Conservation (phyloP, 2,888 invertebrate species). For the Myopa testacea region DNA sequence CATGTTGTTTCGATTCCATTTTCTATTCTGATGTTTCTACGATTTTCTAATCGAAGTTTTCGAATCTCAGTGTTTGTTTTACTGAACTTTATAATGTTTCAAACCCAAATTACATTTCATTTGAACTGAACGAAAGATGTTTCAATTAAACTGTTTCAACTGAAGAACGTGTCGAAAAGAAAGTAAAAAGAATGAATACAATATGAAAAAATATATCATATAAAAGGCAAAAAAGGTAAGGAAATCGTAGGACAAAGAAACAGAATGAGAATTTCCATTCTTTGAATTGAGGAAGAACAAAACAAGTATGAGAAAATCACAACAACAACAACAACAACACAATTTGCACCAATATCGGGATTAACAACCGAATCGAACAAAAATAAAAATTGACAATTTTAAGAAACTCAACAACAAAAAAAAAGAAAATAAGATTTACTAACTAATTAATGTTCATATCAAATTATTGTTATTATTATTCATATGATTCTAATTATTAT, state of each 20-base stretch:
- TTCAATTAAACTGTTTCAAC: too few species aligned
- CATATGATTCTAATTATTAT: background rate
- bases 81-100: too few species aligned
- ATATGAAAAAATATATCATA: background rate
- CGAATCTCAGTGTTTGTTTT: too few species aligned
- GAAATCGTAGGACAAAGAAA: background rate
- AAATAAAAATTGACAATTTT: background rate
- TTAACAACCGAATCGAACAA: background rate
- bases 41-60: too few species aligned
- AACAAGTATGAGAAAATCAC: background rate
- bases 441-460: conserved; percentile 18
- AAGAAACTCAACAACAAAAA: conserved; percentile 8
- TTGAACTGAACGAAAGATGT: too few species aligned
- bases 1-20: too few species aligned
- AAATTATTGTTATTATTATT: conserved; percentile 30
- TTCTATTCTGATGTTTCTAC: too few species aligned
- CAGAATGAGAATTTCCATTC: background rate
- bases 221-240: background rate
- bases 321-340: background rate
- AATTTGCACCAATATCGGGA: conserved; percentile 10
- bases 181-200: too few species aligned
- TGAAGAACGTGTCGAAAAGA: too few species aligned
- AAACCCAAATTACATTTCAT: too few species aligned
- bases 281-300: background rate
- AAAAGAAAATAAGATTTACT: conserved; percentile 18